A percentile compares a stretch with the other conserved stretches of the same genome.
Conservation (phyloP, 2,888 invertebrate species). For the Tetranychus truncatus region DNA sequence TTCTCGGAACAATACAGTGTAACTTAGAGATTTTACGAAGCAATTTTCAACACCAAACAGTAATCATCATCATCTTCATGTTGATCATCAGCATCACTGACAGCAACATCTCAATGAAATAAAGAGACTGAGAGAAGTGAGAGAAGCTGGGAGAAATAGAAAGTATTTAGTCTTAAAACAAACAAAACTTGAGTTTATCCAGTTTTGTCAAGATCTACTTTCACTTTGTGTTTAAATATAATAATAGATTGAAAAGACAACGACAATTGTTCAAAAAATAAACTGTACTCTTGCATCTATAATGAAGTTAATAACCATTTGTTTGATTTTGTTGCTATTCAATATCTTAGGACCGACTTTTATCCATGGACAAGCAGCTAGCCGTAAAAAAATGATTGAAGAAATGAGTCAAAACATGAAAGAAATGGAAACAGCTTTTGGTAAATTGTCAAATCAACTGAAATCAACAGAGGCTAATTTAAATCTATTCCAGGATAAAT, state of each 20-base stretch:
- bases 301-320: background rate
- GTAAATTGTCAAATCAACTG: background rate
- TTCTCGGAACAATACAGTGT: background rate
- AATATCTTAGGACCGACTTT: background rate
- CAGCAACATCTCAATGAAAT: too few species aligned
- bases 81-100: background rate
- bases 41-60: background rate
- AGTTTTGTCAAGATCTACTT: too few species aligned
- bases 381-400: background rate
- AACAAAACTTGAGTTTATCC: too few species aligned
- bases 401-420: background rate
- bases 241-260: too few species aligned
- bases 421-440: background rate
- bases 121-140: too few species aligned
- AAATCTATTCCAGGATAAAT: background rate
- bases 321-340: background rate
- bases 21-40: background rate
- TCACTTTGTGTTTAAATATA: too few species aligned
- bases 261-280: background rate
- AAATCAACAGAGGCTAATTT: background rate
- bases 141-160: too few species aligned
- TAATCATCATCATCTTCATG: background rate
- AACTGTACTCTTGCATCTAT: background rate
- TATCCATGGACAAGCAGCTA: background rate
- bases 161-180: too few species aligned